Base-by-base conservation (phyloP, 2,113 vertebrate genomes). In the Lagopus muta region DNA sequence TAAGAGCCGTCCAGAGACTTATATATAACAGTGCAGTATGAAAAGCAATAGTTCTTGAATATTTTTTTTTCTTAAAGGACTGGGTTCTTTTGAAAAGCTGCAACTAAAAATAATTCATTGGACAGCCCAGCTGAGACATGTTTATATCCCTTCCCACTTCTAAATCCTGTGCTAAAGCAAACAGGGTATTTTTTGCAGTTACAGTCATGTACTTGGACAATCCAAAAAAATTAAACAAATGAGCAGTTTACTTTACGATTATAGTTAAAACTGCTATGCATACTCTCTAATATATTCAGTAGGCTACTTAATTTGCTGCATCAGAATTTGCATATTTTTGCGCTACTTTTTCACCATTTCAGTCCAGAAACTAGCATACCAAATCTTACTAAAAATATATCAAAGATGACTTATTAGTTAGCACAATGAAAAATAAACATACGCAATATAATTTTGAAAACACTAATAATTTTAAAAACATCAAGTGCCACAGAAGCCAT, bases 301-400 rank as follows among this genome's bases (percentile, higher is more conserved):
- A 73, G 8, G 8, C 87, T 90, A 80, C 60, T 84, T 77, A 83
- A 92, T 32, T 87, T 54, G 66, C 69, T 76, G 48, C 48, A 82
- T 66, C n/a, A 62, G 17, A 69, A 94, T 91, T 82, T 94, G 76
- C 65, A 87, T 92, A 95, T 25, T 40, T 43, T 90, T 94, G 75
- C 21, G 62, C 84, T 86, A 67, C 61, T 60, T 94, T 82, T 78
- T 83, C 90, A 54, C 85, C 89, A 36, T 18, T 79, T 93, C 82
- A 80, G 54, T 86, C 71, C 87, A 89, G 69, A 50, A 85, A 66
- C 64, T 76, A 88, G 24, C 52, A 82, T 36, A 93, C 20, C 89
- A 60, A 58, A 87, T 88, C 58, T 71, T 89, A 93, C 12, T 70
- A 67, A 57, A 57, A 74, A 88, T 77, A 45, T 48, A 88, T 67